A percentile compares a stretch with the other conserved stretches of the same genome.
Evolutionary conservation across 2,888 invertebrate genomes (phyloP).

Genomic region (Oegoconia quadripuncta): DNA sequence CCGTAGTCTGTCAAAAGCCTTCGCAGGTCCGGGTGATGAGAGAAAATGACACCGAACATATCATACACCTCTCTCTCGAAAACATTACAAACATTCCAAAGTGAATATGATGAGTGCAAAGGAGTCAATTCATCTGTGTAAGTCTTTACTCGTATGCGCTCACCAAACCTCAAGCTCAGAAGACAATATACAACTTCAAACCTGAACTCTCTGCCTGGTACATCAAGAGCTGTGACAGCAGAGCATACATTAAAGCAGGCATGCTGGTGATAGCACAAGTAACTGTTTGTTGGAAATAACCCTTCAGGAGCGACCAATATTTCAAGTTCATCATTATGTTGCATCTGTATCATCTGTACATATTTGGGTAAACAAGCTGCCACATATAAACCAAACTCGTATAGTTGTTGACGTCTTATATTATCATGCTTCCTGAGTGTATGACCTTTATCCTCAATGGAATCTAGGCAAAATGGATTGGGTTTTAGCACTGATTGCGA

Average conservation of each 20-base stretch:
- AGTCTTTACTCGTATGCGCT: constrained; percentile 51
- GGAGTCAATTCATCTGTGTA: constrained; percentile 69
- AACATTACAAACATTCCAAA: constrained; percentile 48
- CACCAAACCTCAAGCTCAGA: constrained; percentile 48
- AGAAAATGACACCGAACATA: constrained; percentile 63
- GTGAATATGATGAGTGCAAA: constrained; percentile 43
- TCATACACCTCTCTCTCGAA: constrained; percentile 66
- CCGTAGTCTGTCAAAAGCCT: constrained; percentile 68
- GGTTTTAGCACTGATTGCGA: constrained; percentile 21
- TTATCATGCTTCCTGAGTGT: constrained; percentile 58
- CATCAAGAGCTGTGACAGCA: constrained; percentile 57
- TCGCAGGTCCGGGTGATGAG: constrained; percentile 65
- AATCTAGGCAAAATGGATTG: constrained; percentile 44
- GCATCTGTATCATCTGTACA: constrained; percentile 63
- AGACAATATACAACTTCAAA: constrained; percentile 61
- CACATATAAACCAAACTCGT: constrained; percentile 64
- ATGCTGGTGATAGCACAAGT: constrained; percentile 57
- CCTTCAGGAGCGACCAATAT: constrained; percentile 61
- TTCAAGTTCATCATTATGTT: constrained; percentile 60
- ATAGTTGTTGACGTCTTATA: constrained; percentile 45
- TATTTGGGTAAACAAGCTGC: constrained; percentile 65
- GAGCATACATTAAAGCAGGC: constrained; percentile 57
- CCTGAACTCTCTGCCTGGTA: constrained; percentile 54
- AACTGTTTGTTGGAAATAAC: constrained; percentile 48
- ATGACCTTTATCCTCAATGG: constrained; percentile 37